Evolutionary conservation across 2,113 vertebrate species (phyloP).

Genomic region (Indri indri): DNA sequence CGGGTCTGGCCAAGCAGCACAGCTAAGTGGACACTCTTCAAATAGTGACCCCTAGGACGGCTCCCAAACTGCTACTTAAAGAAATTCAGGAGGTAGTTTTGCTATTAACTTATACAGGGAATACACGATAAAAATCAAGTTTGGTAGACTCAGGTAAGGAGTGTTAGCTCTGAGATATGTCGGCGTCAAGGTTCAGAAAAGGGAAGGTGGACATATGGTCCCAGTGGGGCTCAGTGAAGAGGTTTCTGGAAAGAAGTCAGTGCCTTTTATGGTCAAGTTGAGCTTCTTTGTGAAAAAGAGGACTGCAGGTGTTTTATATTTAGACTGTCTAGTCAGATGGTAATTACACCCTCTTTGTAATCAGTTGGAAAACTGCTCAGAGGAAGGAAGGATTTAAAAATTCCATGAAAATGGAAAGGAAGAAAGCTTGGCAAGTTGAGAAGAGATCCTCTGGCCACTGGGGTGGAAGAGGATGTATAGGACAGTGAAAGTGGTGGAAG

Average conservation of each 20-base stretch:
- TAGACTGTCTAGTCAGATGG: not conserved
- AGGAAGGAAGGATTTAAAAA: not conserved
- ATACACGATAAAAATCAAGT: not conserved
- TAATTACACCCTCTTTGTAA: not conserved
- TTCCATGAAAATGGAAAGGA: not conserved
- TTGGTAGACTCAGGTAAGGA: not conserved
- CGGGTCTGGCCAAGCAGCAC: not conserved
- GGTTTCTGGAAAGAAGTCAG: not conserved
- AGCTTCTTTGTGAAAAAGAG: not conserved
- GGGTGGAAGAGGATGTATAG: not conserved
- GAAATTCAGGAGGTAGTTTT: not conserved
- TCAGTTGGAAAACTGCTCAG: not conserved
- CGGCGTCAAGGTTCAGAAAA: not conserved
- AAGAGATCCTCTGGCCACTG: not conserved
- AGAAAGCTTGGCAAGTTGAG: not conserved
- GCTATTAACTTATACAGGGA: not conserved
- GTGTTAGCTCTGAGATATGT: not conserved
- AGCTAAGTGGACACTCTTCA: not conserved
- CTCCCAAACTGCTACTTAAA: not conserved
- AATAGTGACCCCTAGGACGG: not conserved
- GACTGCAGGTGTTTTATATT: slow-evolving; percentile 22
- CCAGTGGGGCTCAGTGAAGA: not conserved
- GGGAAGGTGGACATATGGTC: not conserved
- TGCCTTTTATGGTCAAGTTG: not conserved
- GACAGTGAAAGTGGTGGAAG: not conserved